Conservation (phyloP, 2,113 vertebrate genomes). For the Morone saxatilis region DNA sequence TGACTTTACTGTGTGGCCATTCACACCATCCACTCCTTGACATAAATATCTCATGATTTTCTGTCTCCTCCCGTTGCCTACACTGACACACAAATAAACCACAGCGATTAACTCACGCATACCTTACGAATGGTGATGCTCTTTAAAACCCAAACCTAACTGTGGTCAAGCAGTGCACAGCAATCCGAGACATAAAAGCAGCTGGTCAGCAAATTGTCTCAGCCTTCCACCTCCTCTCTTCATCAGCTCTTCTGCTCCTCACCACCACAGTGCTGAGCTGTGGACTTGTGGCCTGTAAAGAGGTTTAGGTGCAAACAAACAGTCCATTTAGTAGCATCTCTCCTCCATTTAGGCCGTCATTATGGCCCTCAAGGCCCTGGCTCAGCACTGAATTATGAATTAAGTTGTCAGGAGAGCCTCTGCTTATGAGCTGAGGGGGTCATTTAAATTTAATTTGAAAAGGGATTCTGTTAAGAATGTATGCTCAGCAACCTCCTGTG, state of each 20-base stretch:
- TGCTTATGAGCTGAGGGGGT: slow-evolving; percentile 85
- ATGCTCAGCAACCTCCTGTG: slow-evolving; percentile 81
- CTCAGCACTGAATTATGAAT: slow-evolving; percentile 87
- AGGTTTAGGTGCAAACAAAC: slow-evolving; percentile 82
- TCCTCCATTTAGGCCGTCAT: slow-evolving; percentile 80
- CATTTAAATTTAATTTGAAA: slow-evolving; percentile 89
- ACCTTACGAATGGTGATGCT: slow-evolving; percentile 1
- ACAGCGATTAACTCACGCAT: background rate
- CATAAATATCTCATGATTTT: slow-evolving; percentile 51
- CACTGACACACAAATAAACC: slow-evolving; percentile 13
- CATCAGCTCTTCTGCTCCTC: slow-evolving; percentile 44
- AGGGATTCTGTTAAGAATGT: slow-evolving; percentile 85
- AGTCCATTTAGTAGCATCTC: slow-evolving; percentile 83
- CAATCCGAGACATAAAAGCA: slow-evolving; percentile 56
- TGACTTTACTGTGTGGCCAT: slow-evolving; percentile 18
- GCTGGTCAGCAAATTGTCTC: slow-evolving; percentile 73
- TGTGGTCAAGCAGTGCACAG: slow-evolving; percentile 31
- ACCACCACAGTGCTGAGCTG: slow-evolving; percentile 79
- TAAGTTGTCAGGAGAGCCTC: slow-evolving; percentile 84
- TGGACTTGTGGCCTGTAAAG: slow-evolving; percentile 83
- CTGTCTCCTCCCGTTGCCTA: background rate
- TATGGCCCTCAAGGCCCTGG: slow-evolving; percentile 80
- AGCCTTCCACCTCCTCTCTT: slow-evolving; percentile 41
- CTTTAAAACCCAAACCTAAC: slow-evolving; percentile 37
- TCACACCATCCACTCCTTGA: slow-evolving; percentile 16